A percentile compares a stretch with the other conserved stretches of the same genome.
These are phyloP conservation scores for Leptinotarsa juncta DNA, from an alignment of 2,888 invertebrate genomes.

Conservation along the genomic window DNA sequence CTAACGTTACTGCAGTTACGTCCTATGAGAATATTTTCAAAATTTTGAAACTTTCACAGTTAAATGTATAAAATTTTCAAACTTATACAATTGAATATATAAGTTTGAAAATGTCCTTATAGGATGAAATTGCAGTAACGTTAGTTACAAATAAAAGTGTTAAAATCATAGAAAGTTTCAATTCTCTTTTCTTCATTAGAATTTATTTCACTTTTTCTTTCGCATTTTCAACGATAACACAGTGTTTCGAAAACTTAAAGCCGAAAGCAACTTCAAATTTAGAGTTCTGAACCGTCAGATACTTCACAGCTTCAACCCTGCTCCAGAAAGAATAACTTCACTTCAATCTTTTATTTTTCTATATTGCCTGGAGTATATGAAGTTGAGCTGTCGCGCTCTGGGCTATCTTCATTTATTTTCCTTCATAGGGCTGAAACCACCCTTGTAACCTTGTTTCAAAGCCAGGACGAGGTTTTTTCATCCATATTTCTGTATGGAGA, in stretches of 20 bases:
- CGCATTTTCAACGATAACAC: too few species aligned
- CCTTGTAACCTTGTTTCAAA: conserved; percentile 25
- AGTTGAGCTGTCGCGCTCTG: conserved; percentile 52
- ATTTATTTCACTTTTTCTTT: too few species aligned
- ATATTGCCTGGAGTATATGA: conserved; percentile 28
- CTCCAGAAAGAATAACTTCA: neutral
- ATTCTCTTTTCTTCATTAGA: too few species aligned
- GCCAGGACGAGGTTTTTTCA: conserved; percentile 26
- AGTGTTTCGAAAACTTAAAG: neutral
- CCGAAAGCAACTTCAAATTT: neutral
- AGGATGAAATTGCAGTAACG: too few species aligned
- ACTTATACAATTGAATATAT: too few species aligned
- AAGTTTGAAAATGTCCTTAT: too few species aligned
- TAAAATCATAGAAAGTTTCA: too few species aligned
- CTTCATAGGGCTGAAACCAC: conserved; percentile 13
- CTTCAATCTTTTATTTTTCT: neutral
- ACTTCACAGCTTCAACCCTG: neutral
- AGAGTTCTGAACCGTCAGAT: neutral
- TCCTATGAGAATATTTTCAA: too few species aligned
- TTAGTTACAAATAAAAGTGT: too few species aligned
- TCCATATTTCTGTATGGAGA: conserved; percentile 24
- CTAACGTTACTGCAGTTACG: too few species aligned
- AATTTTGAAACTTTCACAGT: too few species aligned
- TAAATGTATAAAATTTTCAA: too few species aligned
- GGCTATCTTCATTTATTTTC: conserved; percentile 48